These are phyloP conservation scores for Gymnoscopelus microlampas DNA, from an alignment of 2,797 vertebrate species.

Conservation along the genomic window DNA sequence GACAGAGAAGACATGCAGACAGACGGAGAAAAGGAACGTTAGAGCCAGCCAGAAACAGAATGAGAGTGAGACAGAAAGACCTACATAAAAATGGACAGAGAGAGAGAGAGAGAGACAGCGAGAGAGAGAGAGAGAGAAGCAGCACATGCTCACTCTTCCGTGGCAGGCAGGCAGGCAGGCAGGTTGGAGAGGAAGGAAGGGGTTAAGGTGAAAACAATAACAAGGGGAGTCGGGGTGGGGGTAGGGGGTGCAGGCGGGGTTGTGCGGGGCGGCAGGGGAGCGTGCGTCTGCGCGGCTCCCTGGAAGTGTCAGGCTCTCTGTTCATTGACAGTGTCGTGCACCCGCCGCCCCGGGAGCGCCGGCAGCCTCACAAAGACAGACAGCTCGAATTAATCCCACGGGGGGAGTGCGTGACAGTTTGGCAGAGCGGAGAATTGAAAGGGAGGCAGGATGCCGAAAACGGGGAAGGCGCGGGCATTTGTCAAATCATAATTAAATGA, in stretches of 20 bases:
- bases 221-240: conserved; percentile 61
- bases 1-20: conserved; percentile 27
- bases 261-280: conserved; percentile 40
- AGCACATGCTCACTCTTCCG: not conserved
- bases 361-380: conserved; percentile 94
- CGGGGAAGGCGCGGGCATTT: conserved; percentile 98
- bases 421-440: conserved; percentile 98
- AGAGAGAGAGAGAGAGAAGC: not conserved
- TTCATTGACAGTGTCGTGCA: conserved; percentile 91
- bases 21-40: conserved; percentile 43
- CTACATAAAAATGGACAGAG: not conserved
- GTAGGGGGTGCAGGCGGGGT: no score
- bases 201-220: conserved; percentile 85
- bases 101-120: conserved; percentile 12
- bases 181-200: conserved; percentile 47
- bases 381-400: conserved; percentile 98
- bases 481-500: conserved; percentile 99
- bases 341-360: conserved; percentile 90
- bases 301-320: conserved; percentile 88
- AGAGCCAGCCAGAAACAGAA: conserved; percentile 21
- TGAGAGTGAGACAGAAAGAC: conserved; percentile 9
- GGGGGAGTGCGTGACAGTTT: conserved; percentile 95
- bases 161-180: not conserved
- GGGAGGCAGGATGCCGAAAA: conserved; percentile 95
- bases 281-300: conserved; percentile 81